Conservation (phyloP, 2,113 vertebrate species). For the Scolopax mira region DNA sequence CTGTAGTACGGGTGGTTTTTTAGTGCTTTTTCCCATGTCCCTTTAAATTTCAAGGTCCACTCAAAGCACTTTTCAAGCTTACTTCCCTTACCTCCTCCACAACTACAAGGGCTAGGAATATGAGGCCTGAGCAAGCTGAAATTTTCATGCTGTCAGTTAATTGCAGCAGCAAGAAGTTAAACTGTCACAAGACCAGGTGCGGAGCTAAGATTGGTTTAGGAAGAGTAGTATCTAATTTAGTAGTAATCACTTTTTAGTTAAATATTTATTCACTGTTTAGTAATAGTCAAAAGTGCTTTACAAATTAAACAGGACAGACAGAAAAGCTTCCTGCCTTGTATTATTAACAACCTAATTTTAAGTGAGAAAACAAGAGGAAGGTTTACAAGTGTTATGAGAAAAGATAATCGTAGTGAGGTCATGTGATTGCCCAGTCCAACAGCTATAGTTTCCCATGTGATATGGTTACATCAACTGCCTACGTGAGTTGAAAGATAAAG, state of each 20-base stretch:
- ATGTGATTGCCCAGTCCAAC: neutral
- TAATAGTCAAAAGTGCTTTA: neutral
- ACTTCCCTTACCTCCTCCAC: neutral
- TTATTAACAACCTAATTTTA: neutral
- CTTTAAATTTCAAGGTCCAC: neutral
- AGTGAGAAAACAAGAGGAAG: neutral
- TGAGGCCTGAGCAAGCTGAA: neutral
- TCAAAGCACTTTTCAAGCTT: neutral
- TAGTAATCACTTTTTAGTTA: neutral
- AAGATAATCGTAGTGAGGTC: neutral
- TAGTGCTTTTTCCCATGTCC: neutral
- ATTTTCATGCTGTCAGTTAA: neutral
- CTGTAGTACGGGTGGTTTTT: neutral
- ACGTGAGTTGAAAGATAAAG: neutral
- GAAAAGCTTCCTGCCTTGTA: neutral
- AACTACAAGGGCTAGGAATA: neutral
- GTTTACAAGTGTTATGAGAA: rapidly evolving
- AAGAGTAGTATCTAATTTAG: neutral
- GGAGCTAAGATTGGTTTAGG: neutral
- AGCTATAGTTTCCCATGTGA: neutral
- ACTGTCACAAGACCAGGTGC: neutral
- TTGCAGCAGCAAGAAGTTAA: neutral
- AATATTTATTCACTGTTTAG: neutral
- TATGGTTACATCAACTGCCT: neutral
- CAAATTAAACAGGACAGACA: neutral